phyloP scores from a whole-genome alignment of 2,888 invertebrate genomes.

The Epistrophe eligans region DNA sequence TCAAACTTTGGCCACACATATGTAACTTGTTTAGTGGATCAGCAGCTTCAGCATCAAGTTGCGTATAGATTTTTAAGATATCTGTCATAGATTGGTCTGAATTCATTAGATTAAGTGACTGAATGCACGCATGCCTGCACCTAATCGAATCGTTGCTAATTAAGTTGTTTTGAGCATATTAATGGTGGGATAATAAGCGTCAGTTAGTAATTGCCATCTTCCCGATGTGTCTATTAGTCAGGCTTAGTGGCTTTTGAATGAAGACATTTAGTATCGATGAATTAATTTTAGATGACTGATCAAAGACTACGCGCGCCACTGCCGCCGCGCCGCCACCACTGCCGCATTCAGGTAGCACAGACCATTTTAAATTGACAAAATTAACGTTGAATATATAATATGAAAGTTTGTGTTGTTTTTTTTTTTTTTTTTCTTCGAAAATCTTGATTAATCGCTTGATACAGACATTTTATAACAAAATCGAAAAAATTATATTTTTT shows the following conservation, averaged over 20 bases:
- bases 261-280: constrained; percentile 49
- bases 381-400: not conserved
- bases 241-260: constrained; percentile 34
- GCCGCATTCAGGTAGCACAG: constrained; percentile 18
- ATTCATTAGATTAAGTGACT: constrained; percentile 55
- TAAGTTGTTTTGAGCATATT: constrained; percentile 64
- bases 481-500: not conserved
- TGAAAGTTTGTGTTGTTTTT: too few species aligned
- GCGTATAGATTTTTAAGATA: constrained; percentile 44
- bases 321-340: not conserved
- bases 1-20: constrained; percentile 32
- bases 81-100: constrained; percentile 57
- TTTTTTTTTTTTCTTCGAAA: not conserved
- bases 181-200: constrained; percentile 48
- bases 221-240: constrained; percentile 37
- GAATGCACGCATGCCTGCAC: constrained; percentile 56
- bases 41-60: constrained; percentile 23
- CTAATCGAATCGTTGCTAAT: constrained; percentile 61
- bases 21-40: constrained; percentile 51
- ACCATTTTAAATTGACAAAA: not conserved
- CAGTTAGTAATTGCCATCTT: constrained; percentile 64
- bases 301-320: not conserved
- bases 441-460: not conserved
- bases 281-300: constrained; percentile 43
- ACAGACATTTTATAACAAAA: not conserved